These are phyloP conservation scores for Iselma pallidipennis DNA, from an alignment of 2,888 invertebrate genomes.

Conservation along the genomic window DNA sequence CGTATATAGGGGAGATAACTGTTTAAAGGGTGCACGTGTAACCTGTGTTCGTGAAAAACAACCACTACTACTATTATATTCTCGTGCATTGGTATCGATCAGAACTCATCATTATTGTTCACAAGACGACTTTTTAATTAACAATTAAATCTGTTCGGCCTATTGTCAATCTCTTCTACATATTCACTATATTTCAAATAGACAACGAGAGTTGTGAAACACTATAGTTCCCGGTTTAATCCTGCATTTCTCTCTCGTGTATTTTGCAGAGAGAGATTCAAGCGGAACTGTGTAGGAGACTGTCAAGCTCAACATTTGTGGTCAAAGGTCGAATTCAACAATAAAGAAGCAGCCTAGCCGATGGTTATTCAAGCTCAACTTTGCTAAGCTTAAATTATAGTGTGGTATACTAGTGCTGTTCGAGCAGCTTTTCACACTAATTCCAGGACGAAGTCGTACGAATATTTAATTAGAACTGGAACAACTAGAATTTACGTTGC, in stretches of 20 bases:
- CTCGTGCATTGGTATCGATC: too few relatives aligned
- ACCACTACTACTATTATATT: too few relatives aligned
- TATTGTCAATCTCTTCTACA: not conserved
- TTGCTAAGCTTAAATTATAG: conserved; percentile 52
- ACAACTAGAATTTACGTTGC: too few relatives aligned
- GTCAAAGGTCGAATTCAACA: conserved; percentile 48
- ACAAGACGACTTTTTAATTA: too few relatives aligned
- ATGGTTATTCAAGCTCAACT: conserved; percentile 46
- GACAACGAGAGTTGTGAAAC: conserved; percentile 18
- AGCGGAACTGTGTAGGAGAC: conserved; percentile 18
- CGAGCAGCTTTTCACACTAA: conserved; percentile 25
- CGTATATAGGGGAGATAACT: too few relatives aligned
- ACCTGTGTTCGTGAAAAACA: too few relatives aligned
- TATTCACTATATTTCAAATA: conserved; percentile 18
- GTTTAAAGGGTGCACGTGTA: too few relatives aligned
- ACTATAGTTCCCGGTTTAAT: conserved; percentile 8
- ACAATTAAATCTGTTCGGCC: too few relatives aligned
- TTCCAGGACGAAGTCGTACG: conserved; percentile 17
- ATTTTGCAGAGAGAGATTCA: conserved; percentile 25
- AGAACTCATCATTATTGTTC: too few relatives aligned
- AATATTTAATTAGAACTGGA: conserved; percentile 20
- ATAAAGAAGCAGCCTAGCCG: conserved; percentile 48
- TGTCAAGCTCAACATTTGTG: conserved; percentile 47
- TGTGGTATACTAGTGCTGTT: conserved; percentile 27
- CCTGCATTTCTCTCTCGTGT: not conserved